Evolutionary conservation across 1,140 invertebrate genomes (phyloP).

Genomic region (Fopius arisanus): DNA sequence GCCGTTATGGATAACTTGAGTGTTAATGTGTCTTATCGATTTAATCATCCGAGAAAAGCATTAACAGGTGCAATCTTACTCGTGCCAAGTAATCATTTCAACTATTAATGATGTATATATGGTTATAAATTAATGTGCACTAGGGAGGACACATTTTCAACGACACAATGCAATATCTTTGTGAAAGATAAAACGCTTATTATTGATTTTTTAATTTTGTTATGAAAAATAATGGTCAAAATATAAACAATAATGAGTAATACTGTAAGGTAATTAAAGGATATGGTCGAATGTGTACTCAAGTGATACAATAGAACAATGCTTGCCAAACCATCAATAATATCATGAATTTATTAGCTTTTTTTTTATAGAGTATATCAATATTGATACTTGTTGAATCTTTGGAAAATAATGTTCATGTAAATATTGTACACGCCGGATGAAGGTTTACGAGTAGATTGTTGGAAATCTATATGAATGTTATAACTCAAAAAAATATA

Average conservation of each 20-base stretch:
- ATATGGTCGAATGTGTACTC: neutral
- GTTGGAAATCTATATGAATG: conserved; percentile 22
- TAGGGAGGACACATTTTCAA: neutral
- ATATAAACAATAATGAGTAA: neutral
- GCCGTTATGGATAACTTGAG: too few relatives aligned
- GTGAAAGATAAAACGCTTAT: neutral
- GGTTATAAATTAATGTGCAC: neutral
- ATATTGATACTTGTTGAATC: conserved; percentile 19
- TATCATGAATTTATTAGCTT: neutral
- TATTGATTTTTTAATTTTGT: neutral
- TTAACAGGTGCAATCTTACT: too few relatives aligned
- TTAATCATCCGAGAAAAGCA: too few relatives aligned
- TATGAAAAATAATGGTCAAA: neutral
- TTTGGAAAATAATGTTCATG: conserved; percentile 16
- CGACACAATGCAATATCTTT: neutral
- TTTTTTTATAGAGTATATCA: neutral
- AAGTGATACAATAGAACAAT: neutral
- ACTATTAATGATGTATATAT: neutral
- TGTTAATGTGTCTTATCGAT: too few relatives aligned
- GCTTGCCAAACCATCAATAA: neutral
- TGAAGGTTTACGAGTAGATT: conserved; percentile 19
- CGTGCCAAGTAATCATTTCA: too few relatives aligned
- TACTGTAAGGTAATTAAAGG: neutral
- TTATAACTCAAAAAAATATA: conserved; percentile 14
- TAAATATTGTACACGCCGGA: conserved; percentile 24